phyloP scores from a whole-genome alignment of 2,888 invertebrate species.

The Chymomyza amoena region DNA sequence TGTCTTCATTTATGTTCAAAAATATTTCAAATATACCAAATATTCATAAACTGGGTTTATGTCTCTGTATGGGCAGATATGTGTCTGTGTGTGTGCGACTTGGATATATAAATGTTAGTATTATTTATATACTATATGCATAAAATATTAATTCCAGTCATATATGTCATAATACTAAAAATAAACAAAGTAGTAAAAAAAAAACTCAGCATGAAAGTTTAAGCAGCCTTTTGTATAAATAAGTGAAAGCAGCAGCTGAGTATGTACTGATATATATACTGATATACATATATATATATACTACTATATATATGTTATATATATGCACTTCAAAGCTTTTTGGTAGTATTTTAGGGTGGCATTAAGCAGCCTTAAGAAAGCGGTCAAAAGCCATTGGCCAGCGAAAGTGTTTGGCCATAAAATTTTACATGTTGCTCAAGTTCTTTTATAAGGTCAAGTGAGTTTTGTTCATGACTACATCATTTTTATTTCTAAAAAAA shows the following conservation, averaged over 20 bases:
- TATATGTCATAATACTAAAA: not conserved
- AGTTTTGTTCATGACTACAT: not conserved
- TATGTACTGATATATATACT: not conserved
- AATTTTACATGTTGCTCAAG: not conserved
- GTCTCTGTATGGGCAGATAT: not conserved
- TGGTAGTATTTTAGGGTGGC: not conserved
- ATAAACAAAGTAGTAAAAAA: not conserved
- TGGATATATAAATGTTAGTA: not conserved
- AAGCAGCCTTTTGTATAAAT: not conserved
- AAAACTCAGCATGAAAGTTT: not conserved
- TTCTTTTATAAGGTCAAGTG: not conserved
- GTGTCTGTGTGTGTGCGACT: not conserved
- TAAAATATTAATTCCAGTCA: not conserved
- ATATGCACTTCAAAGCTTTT: conserved; percentile 4
- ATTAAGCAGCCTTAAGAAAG: not conserved
- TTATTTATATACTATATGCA: not conserved
- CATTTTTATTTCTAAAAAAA: not conserved
- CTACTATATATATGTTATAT: not conserved
- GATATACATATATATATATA: not conserved
- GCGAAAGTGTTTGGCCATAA: not conserved
- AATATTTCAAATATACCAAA: not conserved
- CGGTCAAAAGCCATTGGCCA: not conserved
- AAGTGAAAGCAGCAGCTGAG: not conserved
- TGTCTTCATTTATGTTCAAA: not conserved
- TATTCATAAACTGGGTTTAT: not conserved